Evolutionary conservation across 1,140 invertebrate genomes (phyloP), one percentile per base, ranked within the genome.

Genomic region (Holotrichia oblita): DNA sequence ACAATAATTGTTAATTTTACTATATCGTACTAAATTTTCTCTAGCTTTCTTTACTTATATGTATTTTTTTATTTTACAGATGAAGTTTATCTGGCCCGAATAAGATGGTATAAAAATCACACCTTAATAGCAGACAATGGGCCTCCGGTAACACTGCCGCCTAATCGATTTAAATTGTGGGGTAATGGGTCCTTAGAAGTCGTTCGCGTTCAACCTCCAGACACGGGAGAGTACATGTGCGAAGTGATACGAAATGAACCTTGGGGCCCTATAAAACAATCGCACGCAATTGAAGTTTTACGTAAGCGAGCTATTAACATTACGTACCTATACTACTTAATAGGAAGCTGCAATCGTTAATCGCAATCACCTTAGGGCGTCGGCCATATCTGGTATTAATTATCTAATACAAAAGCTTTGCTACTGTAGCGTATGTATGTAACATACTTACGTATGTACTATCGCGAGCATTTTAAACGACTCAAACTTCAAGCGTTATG

Each of bases 171-270:
- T 17, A 87, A 88, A 76, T 88, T 94, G 84, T 91, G 90, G 87
- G 83, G 87, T n/a, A 94, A 94, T 83, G 91, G 91, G 76, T 94
- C 93, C 73, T 85, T 95, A 17, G 90, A 94, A 87, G 89, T 95
- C 12, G 86, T 89, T 0, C 84, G 89, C 22, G 87, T 94, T 0
- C 87, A 89, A 64, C 87, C 90, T 0, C 86, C 87, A 12, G 93
- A 95, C 82, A 92, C 91, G 0, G 94, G 93, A 0, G 89, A 94
- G 77, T 95, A 95, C 83, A 91, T 91, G 61, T 95, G 94, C 80
- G 92, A 93, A 85, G 89, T 91, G 22, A 85, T 89, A 48, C 88
- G 91, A 64, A 89, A 91, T 3, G 85, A 87, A 48, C 88, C 90
- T 17, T 91, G 89, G 90, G 87, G 88, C n/a, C 84, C 89, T 55